Conservation (phyloP, 2,113 vertebrate genomes). For the Tursiops truncatus region DNA sequence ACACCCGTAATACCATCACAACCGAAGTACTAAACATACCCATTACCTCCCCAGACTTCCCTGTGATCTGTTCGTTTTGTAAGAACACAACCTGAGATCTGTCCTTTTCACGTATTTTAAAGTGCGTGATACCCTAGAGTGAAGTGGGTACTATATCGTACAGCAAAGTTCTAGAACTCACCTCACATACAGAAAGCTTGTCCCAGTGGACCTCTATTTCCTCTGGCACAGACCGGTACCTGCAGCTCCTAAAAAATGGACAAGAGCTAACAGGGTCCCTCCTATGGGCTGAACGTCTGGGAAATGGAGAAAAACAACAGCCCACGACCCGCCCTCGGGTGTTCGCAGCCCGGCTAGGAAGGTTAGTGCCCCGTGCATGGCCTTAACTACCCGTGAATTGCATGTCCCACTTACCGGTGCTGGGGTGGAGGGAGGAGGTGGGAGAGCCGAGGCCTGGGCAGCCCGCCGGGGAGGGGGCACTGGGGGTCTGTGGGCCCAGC, state of each 20-base stretch:
- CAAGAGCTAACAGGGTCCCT: not conserved
- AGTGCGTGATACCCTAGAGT: not conserved
- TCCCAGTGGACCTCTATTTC: rapidly evolving
- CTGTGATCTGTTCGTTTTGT: rapidly evolving
- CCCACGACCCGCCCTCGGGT: rapidly evolving
- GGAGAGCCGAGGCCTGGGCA: rapidly evolving
- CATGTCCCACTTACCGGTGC: rapidly evolving
- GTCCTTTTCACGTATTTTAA: not conserved
- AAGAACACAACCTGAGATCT: not conserved
- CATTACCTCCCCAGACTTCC: not conserved
- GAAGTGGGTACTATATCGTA: not conserved
- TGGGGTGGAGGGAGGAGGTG: not conserved
- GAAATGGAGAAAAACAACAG: not conserved
- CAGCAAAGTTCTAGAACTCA: no score
- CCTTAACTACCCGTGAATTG: rapidly evolving
- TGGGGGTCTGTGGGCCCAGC: not conserved
- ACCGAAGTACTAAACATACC: rapidly evolving
- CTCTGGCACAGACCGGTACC: rapidly evolving
- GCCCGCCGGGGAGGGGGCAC: rapidly evolving
- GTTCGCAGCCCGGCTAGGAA: rapidly evolving
- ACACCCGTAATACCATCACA: rapidly evolving
- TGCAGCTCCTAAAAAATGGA: rapidly evolving
- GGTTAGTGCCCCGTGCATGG: rapidly evolving
- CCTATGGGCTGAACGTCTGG: not conserved
- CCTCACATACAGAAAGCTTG: rapidly evolving